These are phyloP conservation scores for Lamellibrachia columna DNA, from an alignment of 2,888 invertebrate genomes.

Conservation along the genomic window DNA sequence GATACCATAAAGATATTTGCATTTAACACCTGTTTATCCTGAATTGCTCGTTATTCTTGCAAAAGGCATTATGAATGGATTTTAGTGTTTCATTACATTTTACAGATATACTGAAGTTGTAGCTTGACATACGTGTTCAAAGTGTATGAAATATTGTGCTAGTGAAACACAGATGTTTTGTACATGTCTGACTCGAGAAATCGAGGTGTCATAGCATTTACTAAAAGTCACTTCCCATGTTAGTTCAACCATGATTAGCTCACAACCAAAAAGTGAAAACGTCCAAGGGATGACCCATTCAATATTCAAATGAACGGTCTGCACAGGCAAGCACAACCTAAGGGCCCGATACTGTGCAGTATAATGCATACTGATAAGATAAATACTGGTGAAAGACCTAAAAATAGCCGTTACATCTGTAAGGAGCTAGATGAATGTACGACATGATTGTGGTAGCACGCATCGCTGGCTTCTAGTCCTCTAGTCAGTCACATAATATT, in stretches of 20 bases:
- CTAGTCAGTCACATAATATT: not conserved
- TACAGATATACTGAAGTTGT: too few species aligned
- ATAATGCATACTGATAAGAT: not conserved
- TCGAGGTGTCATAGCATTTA: too few species aligned
- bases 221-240: not conserved
- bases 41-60: too few species aligned
- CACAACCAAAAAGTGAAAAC: not conserved
- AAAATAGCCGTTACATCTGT: not conserved
- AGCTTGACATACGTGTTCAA: too few species aligned
- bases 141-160: not conserved
- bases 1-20: too few species aligned
- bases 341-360: not conserved
- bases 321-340: not conserved
- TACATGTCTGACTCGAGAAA: too few species aligned
- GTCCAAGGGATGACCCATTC: not conserved
- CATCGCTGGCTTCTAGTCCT: not conserved
- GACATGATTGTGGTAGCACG: not conserved
- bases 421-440: not conserved
- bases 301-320: not conserved
- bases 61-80: too few species aligned
- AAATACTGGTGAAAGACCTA: not conserved
- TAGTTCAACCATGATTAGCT: not conserved
- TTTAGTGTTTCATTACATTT: too few species aligned
- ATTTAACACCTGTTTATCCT: too few species aligned
- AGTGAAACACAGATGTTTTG: too few species aligned